These are phyloP conservation scores for Phorcus lineatus DNA, from an alignment of 2,888 invertebrate species.

Conservation along the genomic window DNA sequence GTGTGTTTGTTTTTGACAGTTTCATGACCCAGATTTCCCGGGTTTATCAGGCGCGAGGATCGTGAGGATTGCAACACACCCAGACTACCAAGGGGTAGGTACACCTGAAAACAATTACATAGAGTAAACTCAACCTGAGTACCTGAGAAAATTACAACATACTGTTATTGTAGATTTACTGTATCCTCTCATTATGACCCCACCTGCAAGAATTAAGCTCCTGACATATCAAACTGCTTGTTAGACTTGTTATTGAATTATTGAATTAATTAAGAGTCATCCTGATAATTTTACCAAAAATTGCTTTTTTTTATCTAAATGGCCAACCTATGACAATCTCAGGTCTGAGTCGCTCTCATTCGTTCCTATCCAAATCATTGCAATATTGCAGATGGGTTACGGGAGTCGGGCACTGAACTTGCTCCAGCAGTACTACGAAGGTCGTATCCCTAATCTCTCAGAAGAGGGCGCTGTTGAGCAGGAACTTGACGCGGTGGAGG, in stretches of 20 bases:
- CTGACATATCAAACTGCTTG: no score
- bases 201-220: no score
- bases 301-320: no score
- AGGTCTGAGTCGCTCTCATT: no score
- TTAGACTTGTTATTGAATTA: no score
- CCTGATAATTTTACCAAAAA: no score
- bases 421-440: constrained; percentile 91
- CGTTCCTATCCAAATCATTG: neutral
- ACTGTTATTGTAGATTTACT: no score
- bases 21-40: constrained; percentile 94
- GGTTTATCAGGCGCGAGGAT: constrained; percentile 91
- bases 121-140: no score
- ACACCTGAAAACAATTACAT: neutral
- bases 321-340: no score
- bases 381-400: constrained; percentile 90
- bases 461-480: constrained; percentile 50
- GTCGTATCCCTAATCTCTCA: constrained; percentile 78
- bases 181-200: no score
- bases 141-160: no score
- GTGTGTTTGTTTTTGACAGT: constrained; percentile 73
- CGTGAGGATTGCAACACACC: constrained; percentile 98
- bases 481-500: constrained; percentile 29
- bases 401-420: constrained; percentile 90
- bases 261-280: no score
- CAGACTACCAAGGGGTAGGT: constrained; percentile 83